A percentile compares a stretch with the other conserved stretches of the same genome.
Conservation (phyloP, 2,888 invertebrate species). For the Odontocolon sp. region DNA sequence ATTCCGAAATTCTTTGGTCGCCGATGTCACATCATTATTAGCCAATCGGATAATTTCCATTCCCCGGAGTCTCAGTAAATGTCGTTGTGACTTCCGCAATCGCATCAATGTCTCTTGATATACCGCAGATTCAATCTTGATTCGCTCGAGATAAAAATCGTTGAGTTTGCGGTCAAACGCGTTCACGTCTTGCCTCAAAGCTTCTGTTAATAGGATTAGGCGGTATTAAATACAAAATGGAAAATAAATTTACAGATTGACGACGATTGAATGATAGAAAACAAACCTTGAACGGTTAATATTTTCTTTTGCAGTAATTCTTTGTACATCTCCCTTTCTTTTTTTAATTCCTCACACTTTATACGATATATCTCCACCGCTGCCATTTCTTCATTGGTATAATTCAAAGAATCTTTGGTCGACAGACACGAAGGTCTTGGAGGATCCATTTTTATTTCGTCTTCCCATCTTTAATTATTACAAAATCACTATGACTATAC, state of each 20-base stretch:
- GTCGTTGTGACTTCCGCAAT: constrained; percentile 80
- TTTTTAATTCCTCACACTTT: constrained; percentile 85
- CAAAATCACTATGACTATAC: too few species aligned
- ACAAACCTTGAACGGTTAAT: constrained; percentile 82
- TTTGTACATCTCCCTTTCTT: constrained; percentile 89
- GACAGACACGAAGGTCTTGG: constrained; percentile 86
- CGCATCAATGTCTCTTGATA: constrained; percentile 86
- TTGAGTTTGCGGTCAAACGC: constrained; percentile 85
- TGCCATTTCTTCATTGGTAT: constrained; percentile 88
- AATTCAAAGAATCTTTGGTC: constrained; percentile 86
- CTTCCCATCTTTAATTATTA: constrained; percentile 88
- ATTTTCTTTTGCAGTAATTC: constrained; percentile 88
- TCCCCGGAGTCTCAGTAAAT: constrained; percentile 33
- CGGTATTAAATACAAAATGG: neutral
- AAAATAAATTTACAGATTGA: too few species aligned
- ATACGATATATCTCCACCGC: constrained; percentile 87
- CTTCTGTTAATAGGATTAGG: constrained; percentile 60
- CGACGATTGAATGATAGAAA: neutral
- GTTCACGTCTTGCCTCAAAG: constrained; percentile 83
- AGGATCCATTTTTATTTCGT: constrained; percentile 92
- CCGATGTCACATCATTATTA: constrained; percentile 74
- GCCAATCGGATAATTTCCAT: constrained; percentile 40
- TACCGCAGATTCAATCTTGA: constrained; percentile 87
- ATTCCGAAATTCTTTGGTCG: constrained; percentile 77
- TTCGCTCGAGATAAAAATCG: constrained; percentile 82